A percentile compares a stretch with the other conserved stretches of the same genome.
phyloP scores from a whole-genome alignment of 2,113 vertebrate species.

The Poeciliopsis retropinna region DNA sequence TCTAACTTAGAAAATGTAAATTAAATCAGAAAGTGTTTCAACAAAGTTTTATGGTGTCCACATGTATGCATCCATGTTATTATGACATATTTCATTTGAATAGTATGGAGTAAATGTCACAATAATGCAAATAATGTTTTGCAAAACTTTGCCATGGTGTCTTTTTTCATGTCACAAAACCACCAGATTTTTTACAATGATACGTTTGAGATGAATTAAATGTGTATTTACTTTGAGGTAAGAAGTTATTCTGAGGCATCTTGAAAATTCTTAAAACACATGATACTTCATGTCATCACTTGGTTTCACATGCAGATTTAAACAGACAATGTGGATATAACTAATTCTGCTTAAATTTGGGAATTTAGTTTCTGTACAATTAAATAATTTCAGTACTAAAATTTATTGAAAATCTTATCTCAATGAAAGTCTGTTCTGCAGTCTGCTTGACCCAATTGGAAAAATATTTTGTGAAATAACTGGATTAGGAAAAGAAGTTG shows the following conservation, averaged over 20 bases:
- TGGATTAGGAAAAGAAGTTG: neutral
- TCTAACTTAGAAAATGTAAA: neutral
- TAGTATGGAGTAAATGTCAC: neutral
- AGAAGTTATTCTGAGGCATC: neutral
- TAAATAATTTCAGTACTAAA: neutral
- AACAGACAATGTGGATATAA: too few relatives aligned
- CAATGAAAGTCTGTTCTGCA: neutral
- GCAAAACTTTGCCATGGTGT: too few relatives aligned
- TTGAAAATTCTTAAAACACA: neutral
- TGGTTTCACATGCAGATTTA: neutral
- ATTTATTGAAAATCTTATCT: neutral
- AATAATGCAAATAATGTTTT: too few relatives aligned
- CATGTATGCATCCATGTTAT: neutral
- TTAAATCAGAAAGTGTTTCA: neutral
- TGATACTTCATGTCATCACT: neutral
- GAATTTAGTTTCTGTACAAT: neutral
- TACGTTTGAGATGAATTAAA: too few relatives aligned
- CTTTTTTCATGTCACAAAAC: neutral
- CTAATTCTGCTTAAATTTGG: neutral
- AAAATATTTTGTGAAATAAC: conserved; percentile 2
- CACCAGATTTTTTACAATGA: neutral
- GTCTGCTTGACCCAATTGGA: neutral
- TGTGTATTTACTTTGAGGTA: too few relatives aligned
- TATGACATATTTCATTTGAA: neutral
- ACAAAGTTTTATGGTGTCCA: neutral